These are phyloP conservation scores for Nibea albiflora DNA, from an alignment of 2,113 vertebrate genomes.

Conservation along the genomic window DNA sequence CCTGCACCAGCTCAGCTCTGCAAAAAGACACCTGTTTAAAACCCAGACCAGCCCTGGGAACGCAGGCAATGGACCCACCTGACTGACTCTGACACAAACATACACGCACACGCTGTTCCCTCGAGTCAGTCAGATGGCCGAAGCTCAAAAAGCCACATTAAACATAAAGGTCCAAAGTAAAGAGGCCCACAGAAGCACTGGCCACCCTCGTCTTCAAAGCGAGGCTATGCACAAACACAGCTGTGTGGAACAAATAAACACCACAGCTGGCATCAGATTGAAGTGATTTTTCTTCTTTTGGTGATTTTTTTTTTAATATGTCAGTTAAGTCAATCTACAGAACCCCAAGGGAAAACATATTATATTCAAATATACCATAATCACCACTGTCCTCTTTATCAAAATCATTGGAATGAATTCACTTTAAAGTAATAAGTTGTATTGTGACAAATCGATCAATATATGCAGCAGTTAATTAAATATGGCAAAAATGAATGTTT, in stretches of 20 bases:
- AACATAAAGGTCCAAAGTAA: slow-evolving; percentile 34
- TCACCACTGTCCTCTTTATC: neutral
- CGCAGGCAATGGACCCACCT: slow-evolving; percentile 18
- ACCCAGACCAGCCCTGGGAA: slow-evolving; percentile 49
- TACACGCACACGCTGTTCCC: neutral
- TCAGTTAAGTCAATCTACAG: neutral
- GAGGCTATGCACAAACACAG: neutral
- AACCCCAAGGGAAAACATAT: neutral
- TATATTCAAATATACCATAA: neutral
- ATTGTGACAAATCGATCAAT: too few relatives aligned
- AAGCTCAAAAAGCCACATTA: slow-evolving; percentile 1
- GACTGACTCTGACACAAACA: neutral
- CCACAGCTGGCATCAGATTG: neutral
- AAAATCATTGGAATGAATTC: neutral
- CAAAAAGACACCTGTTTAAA: slow-evolving; percentile 80
- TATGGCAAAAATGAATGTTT: neutral
- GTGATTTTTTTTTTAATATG: neutral
- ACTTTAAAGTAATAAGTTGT: neutral
- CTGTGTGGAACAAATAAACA: neutral
- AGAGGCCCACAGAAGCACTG: neutral
- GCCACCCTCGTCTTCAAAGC: neutral
- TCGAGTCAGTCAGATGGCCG: neutral
- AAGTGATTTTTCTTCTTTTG: neutral
- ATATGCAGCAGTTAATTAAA: neutral
- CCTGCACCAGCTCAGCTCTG: slow-evolving; percentile 69